Conservation (phyloP, 2,888 invertebrate genomes). For the Oligia strigilis region DNA sequence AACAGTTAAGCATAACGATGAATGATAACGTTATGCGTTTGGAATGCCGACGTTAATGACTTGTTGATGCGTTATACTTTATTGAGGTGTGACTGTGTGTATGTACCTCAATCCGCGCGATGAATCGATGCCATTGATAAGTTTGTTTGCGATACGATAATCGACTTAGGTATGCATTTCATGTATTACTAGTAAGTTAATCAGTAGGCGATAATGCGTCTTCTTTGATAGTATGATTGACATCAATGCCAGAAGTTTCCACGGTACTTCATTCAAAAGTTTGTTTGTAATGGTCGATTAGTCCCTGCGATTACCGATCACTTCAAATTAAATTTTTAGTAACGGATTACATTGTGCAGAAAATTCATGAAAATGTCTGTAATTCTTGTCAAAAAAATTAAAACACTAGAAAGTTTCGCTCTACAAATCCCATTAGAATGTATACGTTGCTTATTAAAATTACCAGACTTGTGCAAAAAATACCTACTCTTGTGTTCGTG, state of each 20-base stretch:
- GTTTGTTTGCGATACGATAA: constrained; percentile 62
- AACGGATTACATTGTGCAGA: constrained; percentile 29
- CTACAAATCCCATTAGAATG: constrained; percentile 76
- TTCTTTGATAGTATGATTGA: constrained; percentile 27
- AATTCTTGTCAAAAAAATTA: constrained; percentile 48
- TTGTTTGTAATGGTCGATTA: not conserved
- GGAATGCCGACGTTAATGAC: constrained; percentile 80
- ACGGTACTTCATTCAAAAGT: constrained; percentile 12
- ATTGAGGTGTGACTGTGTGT: constrained; percentile 73
- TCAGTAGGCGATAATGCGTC: constrained; percentile 38
- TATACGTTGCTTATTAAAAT: constrained; percentile 79
- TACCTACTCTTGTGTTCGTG: constrained; percentile 70
- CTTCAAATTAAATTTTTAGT: constrained; percentile 23
- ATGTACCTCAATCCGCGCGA: constrained; percentile 52
- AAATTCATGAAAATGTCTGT: constrained; percentile 29
- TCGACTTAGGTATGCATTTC: constrained; percentile 61
- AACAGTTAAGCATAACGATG: constrained; percentile 61
- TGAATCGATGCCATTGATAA: constrained; percentile 71
- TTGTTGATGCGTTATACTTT: constrained; percentile 70
- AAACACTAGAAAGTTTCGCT: constrained; percentile 79
- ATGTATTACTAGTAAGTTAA: constrained; percentile 46
- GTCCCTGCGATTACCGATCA: not conserved
- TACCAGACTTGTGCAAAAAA: constrained; percentile 70
- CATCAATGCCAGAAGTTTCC: constrained; percentile 33
- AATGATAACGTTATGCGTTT: constrained; percentile 75